A percentile compares a stretch with the other conserved stretches of the same genome.
These are phyloP conservation scores for Eulimnadia texana DNA, from an alignment of 1,140 invertebrate genomes.

Conservation along the genomic window DNA sequence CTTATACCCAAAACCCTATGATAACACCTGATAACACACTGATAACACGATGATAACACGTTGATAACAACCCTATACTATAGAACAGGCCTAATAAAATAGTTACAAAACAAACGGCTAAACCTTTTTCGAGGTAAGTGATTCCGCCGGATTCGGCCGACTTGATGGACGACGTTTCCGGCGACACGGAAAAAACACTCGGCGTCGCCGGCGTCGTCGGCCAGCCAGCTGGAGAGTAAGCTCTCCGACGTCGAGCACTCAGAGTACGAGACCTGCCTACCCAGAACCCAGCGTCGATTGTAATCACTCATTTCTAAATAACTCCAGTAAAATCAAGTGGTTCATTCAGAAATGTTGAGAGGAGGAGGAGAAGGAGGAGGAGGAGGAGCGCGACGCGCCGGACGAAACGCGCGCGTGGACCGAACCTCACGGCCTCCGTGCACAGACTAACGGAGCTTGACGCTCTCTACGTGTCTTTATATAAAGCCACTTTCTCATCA, in stretches of 20 bases:
- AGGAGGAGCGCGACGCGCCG: too few species aligned
- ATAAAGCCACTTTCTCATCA: neutral
- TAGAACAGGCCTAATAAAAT: neutral
- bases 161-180: neutral
- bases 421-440: neutral
- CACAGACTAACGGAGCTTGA: neutral
- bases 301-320: neutral
- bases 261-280: neutral
- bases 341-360: neutral
- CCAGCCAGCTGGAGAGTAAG: neutral
- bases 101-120: neutral
- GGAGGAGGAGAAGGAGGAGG: neutral
- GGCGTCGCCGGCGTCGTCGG: neutral
- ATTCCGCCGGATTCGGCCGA: constrained; percentile 1
- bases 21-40: neutral
- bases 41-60: neutral
- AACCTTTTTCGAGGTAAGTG: constrained; percentile 6
- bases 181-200: neutral
- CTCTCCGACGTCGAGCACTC: neutral
- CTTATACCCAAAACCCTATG: neutral
- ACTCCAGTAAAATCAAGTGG: neutral
- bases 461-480: neutral
- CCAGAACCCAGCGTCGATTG: neutral
- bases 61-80: neutral
- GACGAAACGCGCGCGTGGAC: too few species aligned